Conservation (phyloP, 2,797 vertebrate genomes). For the Tragelaphus oryx region DNA sequence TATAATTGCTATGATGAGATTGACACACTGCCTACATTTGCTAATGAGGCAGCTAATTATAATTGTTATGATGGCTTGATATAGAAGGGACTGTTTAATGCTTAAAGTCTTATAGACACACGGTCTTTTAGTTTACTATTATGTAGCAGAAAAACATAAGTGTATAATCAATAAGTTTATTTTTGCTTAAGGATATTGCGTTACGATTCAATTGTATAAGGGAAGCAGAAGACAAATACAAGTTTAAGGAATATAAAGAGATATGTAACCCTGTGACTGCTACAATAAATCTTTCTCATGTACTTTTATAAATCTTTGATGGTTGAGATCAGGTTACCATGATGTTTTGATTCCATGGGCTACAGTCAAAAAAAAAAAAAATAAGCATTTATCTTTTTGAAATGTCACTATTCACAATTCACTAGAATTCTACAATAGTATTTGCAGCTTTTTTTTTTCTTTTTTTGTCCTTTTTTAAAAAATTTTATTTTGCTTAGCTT, state of each 20-base stretch:
- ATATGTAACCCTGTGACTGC: not conserved
- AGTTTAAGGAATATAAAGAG: not conserved
- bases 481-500: too few relatives aligned
- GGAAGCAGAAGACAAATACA: not conserved
- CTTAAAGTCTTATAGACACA: not conserved
- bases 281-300: not conserved
- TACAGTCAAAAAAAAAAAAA: not conserved
- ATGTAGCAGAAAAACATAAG: not conserved
- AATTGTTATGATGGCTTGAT: not conserved
- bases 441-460: not conserved
- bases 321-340: not conserved
- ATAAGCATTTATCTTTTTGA: not conserved
- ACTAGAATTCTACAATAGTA: not conserved
- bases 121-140: not conserved
- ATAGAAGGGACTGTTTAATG: not conserved
- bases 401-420: not conserved
- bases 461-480: too few relatives aligned
- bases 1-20: not conserved
- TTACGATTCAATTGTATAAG: not conserved
- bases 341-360: not conserved
- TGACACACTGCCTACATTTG: not conserved
- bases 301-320: not conserved
- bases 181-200: not conserved
- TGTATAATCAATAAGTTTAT: not conserved
- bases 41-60: not conserved